phyloP scores from a whole-genome alignment of 2,113 vertebrate genomes.

The Eira barbara region DNA sequence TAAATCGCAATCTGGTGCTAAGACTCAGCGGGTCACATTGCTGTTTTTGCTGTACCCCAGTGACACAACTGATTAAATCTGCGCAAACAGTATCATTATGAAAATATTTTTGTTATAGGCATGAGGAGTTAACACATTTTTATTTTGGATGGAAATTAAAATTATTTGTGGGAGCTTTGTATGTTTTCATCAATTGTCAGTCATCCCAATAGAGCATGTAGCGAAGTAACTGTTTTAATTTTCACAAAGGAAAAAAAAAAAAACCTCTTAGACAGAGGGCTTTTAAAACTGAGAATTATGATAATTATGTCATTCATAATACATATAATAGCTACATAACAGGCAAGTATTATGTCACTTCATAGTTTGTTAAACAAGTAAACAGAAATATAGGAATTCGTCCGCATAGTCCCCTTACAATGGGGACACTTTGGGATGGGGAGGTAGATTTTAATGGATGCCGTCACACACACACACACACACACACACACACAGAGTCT shows the following conservation, averaged over 20 bases:
- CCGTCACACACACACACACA: no score
- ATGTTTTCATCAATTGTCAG: constrained; percentile 77
- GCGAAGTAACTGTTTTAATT: constrained; percentile 72
- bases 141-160: constrained; percentile 72
- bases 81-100: constrained; percentile 79
- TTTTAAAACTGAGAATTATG: constrained; percentile 70
- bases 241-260: constrained; percentile 53
- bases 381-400: constrained; percentile 57
- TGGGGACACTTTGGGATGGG: neutral
- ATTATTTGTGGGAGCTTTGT: constrained; percentile 69
- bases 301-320: constrained; percentile 70
- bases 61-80: constrained; percentile 82
- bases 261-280: constrained; percentile 54
- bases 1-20: constrained; percentile 85
- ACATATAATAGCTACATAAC: constrained; percentile 53
- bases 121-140: constrained; percentile 76
- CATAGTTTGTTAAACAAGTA: constrained; percentile 64
- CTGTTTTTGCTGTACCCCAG: constrained; percentile 81
- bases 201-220: constrained; percentile 63
- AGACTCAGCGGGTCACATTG: constrained; percentile 82
- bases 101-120: constrained; percentile 72
- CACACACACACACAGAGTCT: no score
- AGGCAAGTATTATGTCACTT: constrained; percentile 65
- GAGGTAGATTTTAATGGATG: constrained; percentile 20
- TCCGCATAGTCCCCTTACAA: neutral